phyloP scores from a whole-genome alignment of 2,888 invertebrate species.

The Andrena chrysosceles region DNA sequence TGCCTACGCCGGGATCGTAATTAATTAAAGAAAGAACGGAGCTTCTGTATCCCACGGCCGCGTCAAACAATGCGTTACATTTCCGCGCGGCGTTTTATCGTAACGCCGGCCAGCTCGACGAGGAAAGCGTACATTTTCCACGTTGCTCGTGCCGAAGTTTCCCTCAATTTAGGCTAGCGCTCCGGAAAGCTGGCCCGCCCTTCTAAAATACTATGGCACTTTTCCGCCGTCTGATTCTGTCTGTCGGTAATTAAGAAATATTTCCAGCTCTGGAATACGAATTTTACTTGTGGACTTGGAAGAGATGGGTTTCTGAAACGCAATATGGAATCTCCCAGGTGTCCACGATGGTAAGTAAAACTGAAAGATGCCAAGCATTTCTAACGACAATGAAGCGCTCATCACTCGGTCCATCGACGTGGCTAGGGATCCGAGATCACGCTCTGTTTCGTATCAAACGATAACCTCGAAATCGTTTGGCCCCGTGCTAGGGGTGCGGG shows the following conservation, averaged over 20 bases:
- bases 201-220: constrained; percentile 12
- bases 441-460: constrained; percentile 60
- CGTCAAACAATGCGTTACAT: constrained; percentile 48
- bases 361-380: too few relatives aligned
- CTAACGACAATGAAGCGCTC: neutral
- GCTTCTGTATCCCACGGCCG: constrained; percentile 21
- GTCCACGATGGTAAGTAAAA: too few relatives aligned
- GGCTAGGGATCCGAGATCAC: constrained; percentile 34
- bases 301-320: too few relatives aligned
- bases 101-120: constrained; percentile 10
- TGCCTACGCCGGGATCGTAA: constrained; percentile 30
- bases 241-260: constrained; percentile 40
- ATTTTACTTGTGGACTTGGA: neutral
- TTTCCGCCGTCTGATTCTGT: neutral
- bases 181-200: neutral
- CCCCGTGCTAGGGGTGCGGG: constrained; percentile 27
- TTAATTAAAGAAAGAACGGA: constrained; percentile 56
- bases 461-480: constrained; percentile 63
- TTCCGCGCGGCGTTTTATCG: constrained; percentile 19
- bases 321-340: too few relatives aligned
- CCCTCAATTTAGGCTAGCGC: constrained; percentile 37
- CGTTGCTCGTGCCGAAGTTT: constrained; percentile 16
- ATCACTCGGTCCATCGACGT: constrained; percentile 27
- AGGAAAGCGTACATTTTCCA: constrained; percentile 24
- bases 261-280: constrained; percentile 14